These are phyloP conservation scores for Pseudoips prasinana DNA, from an alignment of 2,888 invertebrate genomes.

Conservation along the genomic window DNA sequence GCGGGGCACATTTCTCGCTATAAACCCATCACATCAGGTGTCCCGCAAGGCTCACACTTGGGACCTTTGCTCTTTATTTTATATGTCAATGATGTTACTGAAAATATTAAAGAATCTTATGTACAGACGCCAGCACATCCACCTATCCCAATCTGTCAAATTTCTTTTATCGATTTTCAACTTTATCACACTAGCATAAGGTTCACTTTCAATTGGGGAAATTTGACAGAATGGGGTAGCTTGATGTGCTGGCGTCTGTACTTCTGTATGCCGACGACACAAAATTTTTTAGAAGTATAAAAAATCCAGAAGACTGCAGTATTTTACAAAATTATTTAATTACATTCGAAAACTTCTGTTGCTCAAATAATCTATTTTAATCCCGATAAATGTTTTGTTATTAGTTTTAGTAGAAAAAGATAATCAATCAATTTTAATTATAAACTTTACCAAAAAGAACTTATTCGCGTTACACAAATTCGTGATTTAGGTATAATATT, in stretches of 20 bases:
- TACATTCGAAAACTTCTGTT: background rate
- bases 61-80: background rate
- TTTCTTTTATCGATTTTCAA: too few species aligned
- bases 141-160: too few species aligned
- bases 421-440: background rate
- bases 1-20: background rate
- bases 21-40: background rate
- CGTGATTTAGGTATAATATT: background rate
- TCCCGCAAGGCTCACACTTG: background rate
- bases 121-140: too few species aligned
- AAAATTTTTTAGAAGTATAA: background rate
- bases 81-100: background rate
- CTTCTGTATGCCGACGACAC: slow-evolving; percentile 1
- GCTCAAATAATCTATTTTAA: background rate
- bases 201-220: too few species aligned
- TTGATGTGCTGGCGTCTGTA: too few species aligned
- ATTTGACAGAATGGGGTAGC: too few species aligned
- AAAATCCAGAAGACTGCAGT: background rate
- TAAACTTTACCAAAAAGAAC: background rate
- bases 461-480: background rate
- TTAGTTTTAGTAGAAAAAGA: background rate
- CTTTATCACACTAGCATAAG: too few species aligned
- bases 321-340: background rate
- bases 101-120: too few species aligned
- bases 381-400: background rate